A percentile compares a stretch with the other conserved stretches of the same genome.
These are phyloP conservation scores for Tamandua tetradactyla DNA, from an alignment of 2,797 vertebrate species.

Conservation along the genomic window DNA sequence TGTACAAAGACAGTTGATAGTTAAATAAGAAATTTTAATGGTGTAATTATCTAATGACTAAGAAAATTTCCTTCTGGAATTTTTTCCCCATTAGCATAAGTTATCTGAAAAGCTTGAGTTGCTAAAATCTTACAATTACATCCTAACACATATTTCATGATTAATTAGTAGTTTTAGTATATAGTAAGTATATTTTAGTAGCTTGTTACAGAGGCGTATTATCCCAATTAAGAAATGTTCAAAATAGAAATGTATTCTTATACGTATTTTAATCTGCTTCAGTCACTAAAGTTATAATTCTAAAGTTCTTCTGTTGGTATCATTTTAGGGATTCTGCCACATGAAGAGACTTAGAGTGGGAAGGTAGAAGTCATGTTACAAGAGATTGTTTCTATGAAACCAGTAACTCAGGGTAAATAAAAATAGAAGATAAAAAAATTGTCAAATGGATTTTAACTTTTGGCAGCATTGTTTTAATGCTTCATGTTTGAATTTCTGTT, in stretches of 20 bases:
- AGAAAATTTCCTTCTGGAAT: not conserved
- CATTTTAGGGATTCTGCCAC: not conserved
- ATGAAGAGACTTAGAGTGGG: not conserved
- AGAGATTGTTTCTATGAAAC: not conserved
- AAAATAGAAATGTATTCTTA: not conserved
- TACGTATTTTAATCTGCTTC: not conserved
- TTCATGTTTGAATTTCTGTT: not conserved
- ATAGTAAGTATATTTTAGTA: constrained; percentile 43
- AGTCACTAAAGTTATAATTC: not conserved
- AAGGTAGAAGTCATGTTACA: not conserved
- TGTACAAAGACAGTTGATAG: too few relatives aligned
- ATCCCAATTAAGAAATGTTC: constrained; percentile 49
- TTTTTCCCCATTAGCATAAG: not conserved
- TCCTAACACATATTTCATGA: constrained; percentile 41
- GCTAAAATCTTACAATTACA: constrained; percentile 42
- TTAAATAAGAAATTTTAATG: not conserved
- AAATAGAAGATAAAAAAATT: not conserved
- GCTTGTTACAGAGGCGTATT: not conserved
- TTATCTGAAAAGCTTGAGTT: constrained; percentile 31
- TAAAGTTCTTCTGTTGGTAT: not conserved
- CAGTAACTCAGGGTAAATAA: not conserved
- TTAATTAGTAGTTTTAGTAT: constrained; percentile 64
- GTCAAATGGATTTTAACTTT: not conserved
- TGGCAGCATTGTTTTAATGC: not conserved
- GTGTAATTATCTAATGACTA: not conserved